Percentiles rank a stretch among this genome's conserved stretches.
phyloP scores from a whole-genome alignment of 2,113 vertebrate species.

The Gymnocephalus cernua region DNA sequence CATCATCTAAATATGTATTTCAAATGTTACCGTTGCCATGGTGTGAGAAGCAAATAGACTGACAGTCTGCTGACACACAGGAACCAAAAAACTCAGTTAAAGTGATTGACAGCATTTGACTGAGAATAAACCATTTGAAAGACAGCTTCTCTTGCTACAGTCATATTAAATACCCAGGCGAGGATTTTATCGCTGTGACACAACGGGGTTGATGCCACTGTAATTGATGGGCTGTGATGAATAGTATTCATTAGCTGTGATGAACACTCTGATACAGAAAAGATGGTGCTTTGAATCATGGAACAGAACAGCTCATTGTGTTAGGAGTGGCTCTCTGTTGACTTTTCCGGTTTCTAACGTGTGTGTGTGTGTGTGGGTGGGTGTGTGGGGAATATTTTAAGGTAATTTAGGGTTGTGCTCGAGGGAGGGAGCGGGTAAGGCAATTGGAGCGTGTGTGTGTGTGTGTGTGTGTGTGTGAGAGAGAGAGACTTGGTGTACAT shows the following conservation, averaged over 20 bases:
- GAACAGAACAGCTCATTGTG: constrained; percentile 61
- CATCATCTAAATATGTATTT: neutral
- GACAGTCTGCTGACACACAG: neutral
- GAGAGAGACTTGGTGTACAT: neutral
- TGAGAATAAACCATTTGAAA: constrained; percentile 3
- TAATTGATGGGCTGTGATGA: constrained; percentile 51
- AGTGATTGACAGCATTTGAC: constrained; percentile 14
- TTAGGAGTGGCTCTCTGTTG: constrained; percentile 65
- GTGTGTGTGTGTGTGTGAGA: constrained; percentile 8
- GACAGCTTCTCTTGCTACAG: neutral
- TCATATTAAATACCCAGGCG: neutral
- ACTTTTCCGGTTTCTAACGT: constrained; percentile 48
- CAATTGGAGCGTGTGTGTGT: constrained; percentile 30
- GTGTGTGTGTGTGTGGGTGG: constrained; percentile 35
- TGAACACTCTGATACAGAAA: constrained; percentile 39
- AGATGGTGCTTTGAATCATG: constrained; percentile 24
- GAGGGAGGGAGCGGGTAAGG: constrained; percentile 15
- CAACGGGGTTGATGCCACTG: constrained; percentile 11
- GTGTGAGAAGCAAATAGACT: neutral
- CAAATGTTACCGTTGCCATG: neutral
- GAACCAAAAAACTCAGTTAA: neutral
- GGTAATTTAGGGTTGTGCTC: constrained; percentile 66
- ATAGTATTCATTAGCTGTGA: constrained; percentile 50
- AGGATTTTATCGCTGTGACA: constrained; percentile 28
- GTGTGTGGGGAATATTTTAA: constrained; percentile 57